These are phyloP conservation scores for Agonopterix arenella DNA, from an alignment of 2,888 invertebrate genomes.

Conservation along the genomic window DNA sequence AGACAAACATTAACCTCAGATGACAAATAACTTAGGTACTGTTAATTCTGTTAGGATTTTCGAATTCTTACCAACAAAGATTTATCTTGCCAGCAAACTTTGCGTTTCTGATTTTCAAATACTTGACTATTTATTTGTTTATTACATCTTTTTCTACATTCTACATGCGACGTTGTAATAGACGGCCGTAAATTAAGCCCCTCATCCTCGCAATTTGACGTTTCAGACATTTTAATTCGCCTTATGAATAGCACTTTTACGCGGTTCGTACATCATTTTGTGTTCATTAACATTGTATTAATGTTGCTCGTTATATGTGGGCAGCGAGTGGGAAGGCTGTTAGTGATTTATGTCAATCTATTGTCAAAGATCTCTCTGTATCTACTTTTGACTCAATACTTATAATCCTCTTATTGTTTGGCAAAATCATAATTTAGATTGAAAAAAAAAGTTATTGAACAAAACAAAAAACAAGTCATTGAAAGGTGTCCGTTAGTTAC, in stretches of 20 bases:
- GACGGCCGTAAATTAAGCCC: slow-evolving; percentile 36
- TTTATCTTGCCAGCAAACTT: too few relatives aligned
- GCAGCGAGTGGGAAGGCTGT: slow-evolving; percentile 45
- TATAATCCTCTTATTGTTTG: slow-evolving; percentile 9
- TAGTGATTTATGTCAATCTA: slow-evolving; percentile 38
- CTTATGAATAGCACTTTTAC: slow-evolving; percentile 70
- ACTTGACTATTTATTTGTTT: too few relatives aligned
- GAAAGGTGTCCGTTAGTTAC: too few relatives aligned
- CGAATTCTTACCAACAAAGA: too few relatives aligned
- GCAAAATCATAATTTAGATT: slow-evolving; percentile 14
- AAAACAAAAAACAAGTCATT: too few relatives aligned
- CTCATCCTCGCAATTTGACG: slow-evolving; percentile 67
- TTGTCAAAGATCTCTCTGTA: slow-evolving; percentile 20
- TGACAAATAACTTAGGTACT: too few relatives aligned
- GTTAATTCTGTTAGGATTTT: too few relatives aligned
- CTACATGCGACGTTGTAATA: slow-evolving; percentile 27
- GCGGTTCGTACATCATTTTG: slow-evolving; percentile 67
- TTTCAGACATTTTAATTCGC: slow-evolving; percentile 70
- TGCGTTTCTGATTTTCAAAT: too few relatives aligned
- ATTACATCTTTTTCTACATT: too few relatives aligned
- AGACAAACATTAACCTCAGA: too few relatives aligned
- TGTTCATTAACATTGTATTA: slow-evolving; percentile 67
- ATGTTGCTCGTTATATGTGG: slow-evolving; percentile 54
- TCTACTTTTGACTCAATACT: neutral
- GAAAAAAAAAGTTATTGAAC: too few relatives aligned